Base-by-base conservation (phyloP, 2,797 vertebrate genomes). In the Hoplostethus atlanticus region DNA sequence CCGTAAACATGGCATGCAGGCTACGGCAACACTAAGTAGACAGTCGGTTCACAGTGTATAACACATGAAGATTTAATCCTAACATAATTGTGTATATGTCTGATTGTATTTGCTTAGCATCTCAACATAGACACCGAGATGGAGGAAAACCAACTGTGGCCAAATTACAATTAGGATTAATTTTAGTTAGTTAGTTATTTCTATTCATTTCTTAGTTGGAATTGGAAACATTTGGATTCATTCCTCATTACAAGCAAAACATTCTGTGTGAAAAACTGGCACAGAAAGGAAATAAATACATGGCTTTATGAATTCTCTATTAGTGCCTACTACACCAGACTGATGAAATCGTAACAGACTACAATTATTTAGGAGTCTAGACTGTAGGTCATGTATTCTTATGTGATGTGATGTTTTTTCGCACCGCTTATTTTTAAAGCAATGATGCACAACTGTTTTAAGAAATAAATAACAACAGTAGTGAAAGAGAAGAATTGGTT, bases 161-260 rank as follows among this genome's bases (percentile, higher is more conserved):
- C 66, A 79, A 54, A 82, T 85, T 82, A 73, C 73, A 83, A 87
- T 85, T 72, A 80, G 69, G 65, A 86, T 86, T 5, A 53, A 72
- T 86, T 86, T 84, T 28, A 28, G 28, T 28, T 28, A 28, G 28
- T 28, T 28, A 28, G 28, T 28, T 28, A 28, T 28, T 28, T 28
- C 28, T 2, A 3, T 28, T 78, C 50, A 71, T 54, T 68, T 83
- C 60, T 67, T 70, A 60, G 63, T 70, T 53, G 13, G 80, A 84
- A 76, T 81, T 71, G 76, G 34, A 83, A 63, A 0, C 30, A 76
- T 81, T 47, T 84, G 81, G 77, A 81, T 81, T 87, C 76, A 46
- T 46, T 79, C 52, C 66, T 62, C 40, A 58, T 78, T 75, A 64
- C 76, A 77, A 77, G 56, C 28, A 28, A 28, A 16, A 54, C 51